Percentiles rank a stretch among this genome's conserved stretches.
These are phyloP conservation scores for Aleiodes leptofemur DNA, from an alignment of 2,888 invertebrate genomes.

Conservation along the genomic window DNA sequence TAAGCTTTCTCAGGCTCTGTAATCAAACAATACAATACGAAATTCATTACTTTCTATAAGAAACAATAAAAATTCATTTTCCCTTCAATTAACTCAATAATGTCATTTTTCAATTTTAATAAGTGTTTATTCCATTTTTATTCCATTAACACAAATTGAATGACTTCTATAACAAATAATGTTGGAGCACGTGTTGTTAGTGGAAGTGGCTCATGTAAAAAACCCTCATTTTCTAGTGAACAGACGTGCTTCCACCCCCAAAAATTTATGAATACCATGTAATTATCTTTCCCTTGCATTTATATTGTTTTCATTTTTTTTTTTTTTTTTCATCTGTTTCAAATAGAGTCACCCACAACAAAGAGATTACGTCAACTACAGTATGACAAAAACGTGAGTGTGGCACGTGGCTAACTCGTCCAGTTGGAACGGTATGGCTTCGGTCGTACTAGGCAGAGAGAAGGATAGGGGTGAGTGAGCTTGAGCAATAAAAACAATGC, in stretches of 20 bases:
- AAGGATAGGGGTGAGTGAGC: slow-evolving; percentile 27
- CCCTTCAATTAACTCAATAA: no score
- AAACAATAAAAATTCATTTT: no score
- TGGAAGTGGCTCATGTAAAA: background rate
- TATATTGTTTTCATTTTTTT: background rate
- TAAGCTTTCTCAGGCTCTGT: no score
- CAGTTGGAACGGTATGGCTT: slow-evolving; percentile 22
- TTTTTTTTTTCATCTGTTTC: background rate
- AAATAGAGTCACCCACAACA: background rate
- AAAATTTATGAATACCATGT: slow-evolving; percentile 3
- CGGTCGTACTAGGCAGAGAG: background rate
- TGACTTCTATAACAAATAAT: background rate
- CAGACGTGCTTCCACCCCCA: background rate
- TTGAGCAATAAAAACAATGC: slow-evolving; percentile 34
- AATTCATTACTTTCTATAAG: no score
- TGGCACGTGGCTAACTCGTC: slow-evolving; percentile 28
- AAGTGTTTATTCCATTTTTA: no score
- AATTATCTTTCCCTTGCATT: slow-evolving; percentile 9
- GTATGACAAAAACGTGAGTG: slow-evolving; percentile 25
- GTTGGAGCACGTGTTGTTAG: no score
- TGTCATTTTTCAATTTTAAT: no score
- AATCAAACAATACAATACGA: no score
- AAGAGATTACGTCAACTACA: slow-evolving; percentile 17
- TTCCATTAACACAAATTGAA: background rate
- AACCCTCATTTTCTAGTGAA: background rate